phyloP scores from a whole-genome alignment of 2,113 vertebrate genomes.

The Polyodon spathula region DNA sequence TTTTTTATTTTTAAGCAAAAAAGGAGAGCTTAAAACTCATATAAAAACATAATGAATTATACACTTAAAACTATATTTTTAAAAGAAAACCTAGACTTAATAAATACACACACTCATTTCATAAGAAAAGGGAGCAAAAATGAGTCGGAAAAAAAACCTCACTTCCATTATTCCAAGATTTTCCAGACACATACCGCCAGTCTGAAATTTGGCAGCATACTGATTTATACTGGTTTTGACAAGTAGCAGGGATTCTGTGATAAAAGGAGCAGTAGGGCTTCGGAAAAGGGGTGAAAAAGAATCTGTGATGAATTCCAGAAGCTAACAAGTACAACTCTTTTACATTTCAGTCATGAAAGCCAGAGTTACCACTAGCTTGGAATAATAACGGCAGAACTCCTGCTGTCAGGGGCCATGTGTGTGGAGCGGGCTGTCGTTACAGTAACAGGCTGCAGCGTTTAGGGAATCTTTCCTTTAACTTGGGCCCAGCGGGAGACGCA shows the following conservation, averaged over 20 bases:
- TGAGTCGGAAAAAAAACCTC: not conserved
- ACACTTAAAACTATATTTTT: not conserved
- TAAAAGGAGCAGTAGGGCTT: constrained; percentile 7
- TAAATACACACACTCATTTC: not conserved
- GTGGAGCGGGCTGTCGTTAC: not conserved
- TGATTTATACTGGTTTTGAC: constrained; percentile 17
- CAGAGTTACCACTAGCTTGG: constrained; percentile 9
- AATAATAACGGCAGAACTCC: constrained; percentile 9
- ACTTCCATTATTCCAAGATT: no score
- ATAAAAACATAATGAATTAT: no score
- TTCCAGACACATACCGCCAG: constrained; percentile 1
- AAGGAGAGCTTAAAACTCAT: no score
- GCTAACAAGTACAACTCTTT: constrained; percentile 17
- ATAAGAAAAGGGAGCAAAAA: not conserved
- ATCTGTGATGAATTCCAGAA: not conserved
- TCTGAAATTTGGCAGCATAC: constrained; percentile 4
- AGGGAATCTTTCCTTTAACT: constrained; percentile 12
- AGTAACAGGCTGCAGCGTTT: constrained; percentile 13
- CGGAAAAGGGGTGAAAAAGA: not conserved
- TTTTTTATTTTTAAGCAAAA: no score
- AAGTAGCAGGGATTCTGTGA: constrained; percentile 15
- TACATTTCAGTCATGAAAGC: constrained; percentile 16
- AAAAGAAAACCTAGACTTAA: not conserved
- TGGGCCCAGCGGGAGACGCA: constrained; percentile 13
- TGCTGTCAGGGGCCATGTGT: constrained; percentile 13